phyloP scores from a whole-genome alignment of 2,888 invertebrate species.

The Balanococcus diminutus region DNA sequence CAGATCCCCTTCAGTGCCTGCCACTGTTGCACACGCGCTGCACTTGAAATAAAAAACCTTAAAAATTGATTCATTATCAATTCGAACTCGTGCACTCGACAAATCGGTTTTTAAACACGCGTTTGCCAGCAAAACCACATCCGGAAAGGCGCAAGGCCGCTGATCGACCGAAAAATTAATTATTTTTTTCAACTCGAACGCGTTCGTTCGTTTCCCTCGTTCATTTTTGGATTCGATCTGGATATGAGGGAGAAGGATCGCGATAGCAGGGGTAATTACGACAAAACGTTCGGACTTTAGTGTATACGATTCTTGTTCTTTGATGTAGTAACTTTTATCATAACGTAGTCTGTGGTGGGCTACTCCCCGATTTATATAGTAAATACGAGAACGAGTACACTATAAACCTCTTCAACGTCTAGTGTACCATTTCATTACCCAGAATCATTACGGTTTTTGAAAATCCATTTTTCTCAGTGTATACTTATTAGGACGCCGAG shows the following conservation, averaged over 20 bases:
- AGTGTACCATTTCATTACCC: neutral
- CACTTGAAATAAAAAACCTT: neutral
- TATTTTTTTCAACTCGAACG: neutral
- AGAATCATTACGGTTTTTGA: no score
- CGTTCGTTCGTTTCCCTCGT: neutral
- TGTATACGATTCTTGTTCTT: neutral
- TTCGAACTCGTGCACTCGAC: neutral
- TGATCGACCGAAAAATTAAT: constrained; percentile 15
- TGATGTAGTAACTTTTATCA: neutral
- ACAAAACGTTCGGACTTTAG: neutral
- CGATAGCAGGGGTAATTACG: neutral
- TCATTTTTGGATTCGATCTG: neutral
- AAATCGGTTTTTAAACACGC: neutral
- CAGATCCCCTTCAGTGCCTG: neutral
- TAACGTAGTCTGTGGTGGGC: neutral
- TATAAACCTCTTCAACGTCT: neutral
- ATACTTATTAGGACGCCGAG: neutral
- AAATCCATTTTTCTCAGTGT: no score
- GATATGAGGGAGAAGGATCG: neutral
- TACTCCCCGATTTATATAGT: no score
- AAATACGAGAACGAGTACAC: neutral
- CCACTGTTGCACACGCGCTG: neutral
- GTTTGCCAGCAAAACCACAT: neutral
- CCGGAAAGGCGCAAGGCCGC: neutral
- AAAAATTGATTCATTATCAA: neutral